phyloP scores from a whole-genome alignment of 2,113 vertebrate genomes.

The Strigops habroptila region DNA sequence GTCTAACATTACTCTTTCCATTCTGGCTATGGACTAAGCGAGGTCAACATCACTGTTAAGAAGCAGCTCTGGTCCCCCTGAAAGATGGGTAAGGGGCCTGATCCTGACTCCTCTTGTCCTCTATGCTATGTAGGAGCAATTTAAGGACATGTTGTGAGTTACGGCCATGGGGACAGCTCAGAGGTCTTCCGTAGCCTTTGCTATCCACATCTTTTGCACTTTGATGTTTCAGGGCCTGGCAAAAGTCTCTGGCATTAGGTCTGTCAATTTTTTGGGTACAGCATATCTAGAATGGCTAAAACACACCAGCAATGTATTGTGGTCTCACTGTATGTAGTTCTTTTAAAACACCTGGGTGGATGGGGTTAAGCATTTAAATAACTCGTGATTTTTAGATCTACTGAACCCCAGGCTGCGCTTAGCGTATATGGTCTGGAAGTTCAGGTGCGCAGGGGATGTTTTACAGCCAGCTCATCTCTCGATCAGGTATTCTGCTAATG shows the following conservation, averaged over 20 bases:
- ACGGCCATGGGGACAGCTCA: fast-evolving
- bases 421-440: neutral
- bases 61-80: neutral
- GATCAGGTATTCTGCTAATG: slow-evolving; percentile 58
- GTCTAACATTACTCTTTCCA: neutral
- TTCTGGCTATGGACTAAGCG: neutral
- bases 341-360: neutral
- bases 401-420: neutral
- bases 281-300: neutral
- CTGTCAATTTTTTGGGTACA: neutral
- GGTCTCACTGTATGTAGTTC: neutral
- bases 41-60: neutral
- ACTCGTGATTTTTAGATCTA: neutral
- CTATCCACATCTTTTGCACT: neutral
- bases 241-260: neutral
- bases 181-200: neutral
- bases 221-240: neutral
- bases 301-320: neutral
- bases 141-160: neutral
- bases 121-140: neutral
- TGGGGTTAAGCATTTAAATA: neutral
- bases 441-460: neutral
- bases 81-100: neutral
- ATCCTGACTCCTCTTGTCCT: neutral
- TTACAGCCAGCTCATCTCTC: slow-evolving; percentile 39